These are phyloP conservation scores for Tryphoninae sp. DNA, from an alignment of 2,888 invertebrate genomes.

Conservation along the genomic window DNA sequence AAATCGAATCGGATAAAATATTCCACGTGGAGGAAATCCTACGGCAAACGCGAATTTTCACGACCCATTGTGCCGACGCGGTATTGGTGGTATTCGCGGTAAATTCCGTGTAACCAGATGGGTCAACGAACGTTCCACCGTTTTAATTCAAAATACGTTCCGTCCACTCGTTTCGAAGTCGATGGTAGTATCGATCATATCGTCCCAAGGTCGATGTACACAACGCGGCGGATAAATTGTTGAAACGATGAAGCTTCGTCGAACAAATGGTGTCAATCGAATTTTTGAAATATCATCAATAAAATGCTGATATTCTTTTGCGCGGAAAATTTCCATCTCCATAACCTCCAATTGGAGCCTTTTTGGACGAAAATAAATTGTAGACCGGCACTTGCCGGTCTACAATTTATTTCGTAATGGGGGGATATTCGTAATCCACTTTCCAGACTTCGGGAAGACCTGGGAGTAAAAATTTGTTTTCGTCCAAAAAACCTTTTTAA, in stretches of 20 bases:
- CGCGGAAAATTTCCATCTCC: too few relatives aligned
- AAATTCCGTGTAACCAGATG: not conserved
- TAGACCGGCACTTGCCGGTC: too few relatives aligned
- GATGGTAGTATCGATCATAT: not conserved
- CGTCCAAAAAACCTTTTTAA: too few relatives aligned
- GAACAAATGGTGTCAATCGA: conserved; percentile 28
- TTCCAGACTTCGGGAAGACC: too few relatives aligned
- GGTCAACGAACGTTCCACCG: not conserved
- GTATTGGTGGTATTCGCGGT: not conserved
- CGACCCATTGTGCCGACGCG: not conserved
- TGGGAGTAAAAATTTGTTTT: too few relatives aligned
- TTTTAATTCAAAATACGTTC: not conserved
- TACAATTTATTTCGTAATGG: too few relatives aligned
- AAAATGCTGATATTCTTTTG: conserved; percentile 3
- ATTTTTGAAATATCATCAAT: not conserved
- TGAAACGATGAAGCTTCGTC: conserved; percentile 15
- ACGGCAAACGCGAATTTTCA: not conserved
- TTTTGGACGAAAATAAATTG: too few relatives aligned
- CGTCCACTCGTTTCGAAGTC: not conserved
- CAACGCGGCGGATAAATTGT: conserved; percentile 24
- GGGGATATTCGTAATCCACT: too few relatives aligned
- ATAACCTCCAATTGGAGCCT: too few relatives aligned
- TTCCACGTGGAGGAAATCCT: not conserved
- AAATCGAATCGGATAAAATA: conserved; percentile 3
- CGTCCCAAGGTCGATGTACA: conserved; percentile 13